A percentile compares a stretch with the other conserved stretches of the same genome.
Evolutionary conservation across 1,140 invertebrate genomes (phyloP).

Genomic region (Pollicipes pollicipes): DNA sequence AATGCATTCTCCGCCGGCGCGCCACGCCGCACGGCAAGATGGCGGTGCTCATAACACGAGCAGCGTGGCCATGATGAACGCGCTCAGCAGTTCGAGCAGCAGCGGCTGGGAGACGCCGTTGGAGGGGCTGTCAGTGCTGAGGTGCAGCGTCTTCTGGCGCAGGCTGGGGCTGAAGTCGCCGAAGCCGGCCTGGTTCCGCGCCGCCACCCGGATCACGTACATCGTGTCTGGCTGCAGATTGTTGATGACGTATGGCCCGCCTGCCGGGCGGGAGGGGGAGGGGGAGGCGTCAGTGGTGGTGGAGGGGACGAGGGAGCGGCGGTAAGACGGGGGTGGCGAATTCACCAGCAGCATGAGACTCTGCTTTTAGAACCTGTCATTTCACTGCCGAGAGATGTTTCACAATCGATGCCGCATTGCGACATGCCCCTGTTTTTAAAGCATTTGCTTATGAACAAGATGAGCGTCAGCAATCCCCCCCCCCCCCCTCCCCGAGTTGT

Average conservation of each 20-base stretch:
- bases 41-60: neutral
- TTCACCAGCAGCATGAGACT: neutral
- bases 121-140: neutral
- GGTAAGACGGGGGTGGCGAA: neutral
- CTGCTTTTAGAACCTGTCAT: neutral
- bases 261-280: neutral
- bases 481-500: too few relatives aligned
- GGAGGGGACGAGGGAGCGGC: too few relatives aligned
- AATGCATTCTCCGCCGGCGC: neutral
- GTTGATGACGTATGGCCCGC: neutral
- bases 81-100: neutral
- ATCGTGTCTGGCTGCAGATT: neutral
- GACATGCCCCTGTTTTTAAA: neutral
- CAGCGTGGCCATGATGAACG: neutral
- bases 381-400: neutral
- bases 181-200: neutral
- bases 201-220: neutral
- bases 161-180: neutral
- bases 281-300: neutral
- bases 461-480: too few relatives aligned
- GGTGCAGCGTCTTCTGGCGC: neutral
- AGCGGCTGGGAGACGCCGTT: neutral
- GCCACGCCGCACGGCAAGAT: too few relatives aligned
- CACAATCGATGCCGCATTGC: neutral
- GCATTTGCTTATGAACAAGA: too few relatives aligned